Evolutionary conservation across 2,888 invertebrate genomes (phyloP), one percentile per base, ranked within the genome.

Genomic region (Euzetes globulus): DNA sequence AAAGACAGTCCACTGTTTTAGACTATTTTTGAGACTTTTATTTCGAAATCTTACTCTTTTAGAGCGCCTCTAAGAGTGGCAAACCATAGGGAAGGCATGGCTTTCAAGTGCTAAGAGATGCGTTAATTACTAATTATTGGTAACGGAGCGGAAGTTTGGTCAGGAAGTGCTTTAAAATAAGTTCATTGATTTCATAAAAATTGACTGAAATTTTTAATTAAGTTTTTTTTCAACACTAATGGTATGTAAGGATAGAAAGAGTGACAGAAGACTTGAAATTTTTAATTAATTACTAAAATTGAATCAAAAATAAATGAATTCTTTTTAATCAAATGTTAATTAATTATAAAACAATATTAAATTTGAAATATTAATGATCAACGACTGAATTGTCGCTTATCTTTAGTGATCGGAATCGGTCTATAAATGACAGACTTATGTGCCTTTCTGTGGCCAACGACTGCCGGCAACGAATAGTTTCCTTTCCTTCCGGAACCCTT

Each of bases 341-440:
- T 55, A 22, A 55, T 55, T 25, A 25, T 1, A 55, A 55, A 22
- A 55, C 22, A 55, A 55, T 55, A 19, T 9, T 29, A 17, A 29
- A 58, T 29, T 17, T 58, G 15, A 22, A 19, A 29, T 58, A 50
- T 1, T 25, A 22, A 55, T 25, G 25, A 25, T 41, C 41, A 70
- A 11, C 70, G 41, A 47, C 41, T 47, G 50, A 75, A 75, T 27
- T 72, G 70, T 63, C 75, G 29, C 29, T 70, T 72, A 68, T 75
- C 74, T 52, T 75, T 75, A 13, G 63, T 72, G 17, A 77, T 55
- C 11, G 76, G 76, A 72, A 77, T 72, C 7, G 77, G 71, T 72
- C 76, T 77, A 65, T 76, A 77, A 15, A 77, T 76, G 55, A 77
- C 45, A n/a, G 75, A 50, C 60, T 77, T 77, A 37, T 77, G 74